phyloP scores from a whole-genome alignment of 2,888 invertebrate species.

The Labia minor region DNA sequence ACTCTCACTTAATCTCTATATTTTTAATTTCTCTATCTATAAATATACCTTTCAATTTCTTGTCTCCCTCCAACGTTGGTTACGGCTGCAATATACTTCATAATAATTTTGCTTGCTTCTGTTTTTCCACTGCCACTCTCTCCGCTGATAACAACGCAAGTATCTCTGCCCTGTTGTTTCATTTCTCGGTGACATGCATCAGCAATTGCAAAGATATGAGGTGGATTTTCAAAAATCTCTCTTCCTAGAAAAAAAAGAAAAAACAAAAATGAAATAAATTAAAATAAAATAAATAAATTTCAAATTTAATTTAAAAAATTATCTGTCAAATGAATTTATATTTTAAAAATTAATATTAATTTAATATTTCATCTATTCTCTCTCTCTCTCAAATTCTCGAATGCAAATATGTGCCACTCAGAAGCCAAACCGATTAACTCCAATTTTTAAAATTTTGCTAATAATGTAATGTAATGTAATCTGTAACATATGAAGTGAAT shows the following conservation, averaged over 20 bases:
- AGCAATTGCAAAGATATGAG: conserved; percentile 96
- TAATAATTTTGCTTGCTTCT: conserved; percentile 97
- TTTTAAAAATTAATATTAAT: conserved; percentile 26
- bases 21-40: too few relatives aligned
- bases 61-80: conserved; percentile 84
- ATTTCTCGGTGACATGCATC: conserved; percentile 92
- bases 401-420: too few relatives aligned
- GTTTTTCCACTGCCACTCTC: conserved; percentile 98
- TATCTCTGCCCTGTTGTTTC: conserved; percentile 78
- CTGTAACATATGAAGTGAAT: too few relatives aligned
- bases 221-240: conserved; percentile 92
- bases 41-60: conserved; percentile 94
- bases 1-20: too few relatives aligned
- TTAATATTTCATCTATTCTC: too few relatives aligned
- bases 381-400: conserved; percentile 8
- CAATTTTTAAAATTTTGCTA: too few relatives aligned
- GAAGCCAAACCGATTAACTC: too few relatives aligned
- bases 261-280: too few relatives aligned
- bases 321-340: not conserved
- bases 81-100: conserved; percentile 96
- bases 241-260: too few relatives aligned
- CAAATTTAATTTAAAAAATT: too few relatives aligned
- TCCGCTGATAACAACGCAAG: conserved; percentile 95
- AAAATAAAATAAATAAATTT: too few relatives aligned
- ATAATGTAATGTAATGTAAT: too few relatives aligned